Base-by-base conservation (phyloP, 2,113 vertebrate species). In the Ophthalmolycus amberensis region DNA sequence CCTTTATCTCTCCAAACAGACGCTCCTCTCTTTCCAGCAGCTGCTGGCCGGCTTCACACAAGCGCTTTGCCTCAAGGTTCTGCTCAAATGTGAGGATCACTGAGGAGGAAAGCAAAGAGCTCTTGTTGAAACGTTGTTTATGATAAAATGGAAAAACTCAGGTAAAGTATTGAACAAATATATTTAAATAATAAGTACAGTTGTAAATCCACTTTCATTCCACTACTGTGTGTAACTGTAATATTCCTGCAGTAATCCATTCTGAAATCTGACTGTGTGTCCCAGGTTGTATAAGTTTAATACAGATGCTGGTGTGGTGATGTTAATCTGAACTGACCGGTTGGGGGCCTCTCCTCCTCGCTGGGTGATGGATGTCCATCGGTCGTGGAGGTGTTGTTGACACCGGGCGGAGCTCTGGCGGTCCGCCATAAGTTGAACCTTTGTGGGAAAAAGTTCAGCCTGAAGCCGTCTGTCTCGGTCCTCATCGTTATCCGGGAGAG, bases 21-120 rank as follows among this genome's bases (percentile, higher is more conserved):
- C 60, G 85, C 25, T 92, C 92, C 86, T 98, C 96, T 83, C 93
- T 85, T 14, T 58, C 16, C 6, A 97, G 94, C 77, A 99, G 89
- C 48, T 87, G 81, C 12, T 80, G 79, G 9, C 90, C 58, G 37
- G 94, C 95, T 4, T 89, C 77, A 0, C 2, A 67, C 34, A 92
- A 87, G 11, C 0, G 46, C 0, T 16, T 2, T 0, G 22, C 44
- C 29, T 87, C 27, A 0, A 95, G 87, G 42, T 20, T 72, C 27
- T 95, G 44, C 52, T 93, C 60, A 54, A 93, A 93, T 0, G 20
- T 89, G 3, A 18, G 40, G 9, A 0, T 20, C 3, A 15, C 93
- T 94, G 77, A 2, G 50, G 20, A 3, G 25, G 42, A n/a, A 16
- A 40, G 68, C 66, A 54, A 66, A 71, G 50, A 42, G 22, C 22